These are phyloP conservation scores for Axea sp. DNA, from an alignment of 2,888 invertebrate genomes.

Conservation along the genomic window DNA sequence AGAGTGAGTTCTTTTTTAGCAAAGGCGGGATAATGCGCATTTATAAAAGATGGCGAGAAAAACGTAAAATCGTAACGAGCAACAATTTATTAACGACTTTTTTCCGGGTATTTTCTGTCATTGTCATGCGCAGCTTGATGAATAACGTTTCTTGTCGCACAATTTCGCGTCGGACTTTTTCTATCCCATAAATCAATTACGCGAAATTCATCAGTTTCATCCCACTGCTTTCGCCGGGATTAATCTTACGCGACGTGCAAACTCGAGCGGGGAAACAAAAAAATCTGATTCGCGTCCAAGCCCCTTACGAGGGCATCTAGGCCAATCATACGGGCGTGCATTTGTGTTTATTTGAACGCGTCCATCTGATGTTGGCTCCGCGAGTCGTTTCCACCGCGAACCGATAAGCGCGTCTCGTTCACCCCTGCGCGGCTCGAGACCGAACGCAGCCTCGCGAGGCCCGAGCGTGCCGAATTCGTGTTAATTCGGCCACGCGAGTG, in stretches of 20 bases:
- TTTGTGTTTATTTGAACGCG: constrained; percentile 12
- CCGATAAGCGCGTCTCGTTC: constrained; percentile 2
- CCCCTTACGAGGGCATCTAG: constrained; percentile 11
- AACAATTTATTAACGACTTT: no score
- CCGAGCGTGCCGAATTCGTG: constrained; percentile 3
- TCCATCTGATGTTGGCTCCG: constrained; percentile 7
- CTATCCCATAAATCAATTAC: constrained; percentile 9
- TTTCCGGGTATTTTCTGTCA: no score
- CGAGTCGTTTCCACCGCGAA: not conserved
- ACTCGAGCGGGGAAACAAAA: not conserved
- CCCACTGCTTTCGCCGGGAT: constrained; percentile 2
- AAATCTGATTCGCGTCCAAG: constrained; percentile 10
- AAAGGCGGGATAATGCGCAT: no score
- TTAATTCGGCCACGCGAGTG: constrained; percentile 4
- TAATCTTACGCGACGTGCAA: constrained; percentile 9
- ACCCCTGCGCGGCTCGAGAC: not conserved
- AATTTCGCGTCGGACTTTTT: not conserved
- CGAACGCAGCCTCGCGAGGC: constrained; percentile 3
- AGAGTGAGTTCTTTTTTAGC: no score
- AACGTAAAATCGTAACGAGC: no score
- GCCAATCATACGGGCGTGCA: constrained; percentile 7
- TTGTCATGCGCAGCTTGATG: constrained; percentile 8
- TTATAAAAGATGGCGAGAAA: no score
- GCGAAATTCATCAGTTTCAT: constrained; percentile 13
- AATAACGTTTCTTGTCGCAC: constrained; percentile 6